Conservation (phyloP, 2,888 invertebrate species). For the Heteromurus nitidus region DNA sequence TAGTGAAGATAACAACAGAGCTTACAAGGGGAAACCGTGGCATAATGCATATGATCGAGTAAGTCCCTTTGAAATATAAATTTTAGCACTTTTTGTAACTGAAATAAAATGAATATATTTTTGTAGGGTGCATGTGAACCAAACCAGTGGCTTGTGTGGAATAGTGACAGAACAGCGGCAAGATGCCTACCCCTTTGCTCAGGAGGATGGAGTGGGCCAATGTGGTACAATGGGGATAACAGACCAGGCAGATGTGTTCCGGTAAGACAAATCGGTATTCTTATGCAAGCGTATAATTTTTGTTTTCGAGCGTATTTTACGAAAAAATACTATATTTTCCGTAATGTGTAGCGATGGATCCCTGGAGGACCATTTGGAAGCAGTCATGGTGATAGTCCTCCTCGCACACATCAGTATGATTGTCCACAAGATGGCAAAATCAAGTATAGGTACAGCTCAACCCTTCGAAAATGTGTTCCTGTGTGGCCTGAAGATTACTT, state of each 20-base stretch:
- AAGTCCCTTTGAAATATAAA: background rate
- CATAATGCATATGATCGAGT: background rate
- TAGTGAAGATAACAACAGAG: too few species aligned
- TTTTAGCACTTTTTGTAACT: background rate
- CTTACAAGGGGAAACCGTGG: too few species aligned
- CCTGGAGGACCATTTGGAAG: too few species aligned
- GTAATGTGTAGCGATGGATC: background rate
- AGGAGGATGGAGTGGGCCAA: background rate
- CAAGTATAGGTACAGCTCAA: background rate
- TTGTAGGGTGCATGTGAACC: background rate
- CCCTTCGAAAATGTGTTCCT: background rate
- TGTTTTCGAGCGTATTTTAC: background rate
- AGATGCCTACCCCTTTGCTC: background rate
- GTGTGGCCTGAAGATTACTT: constrained; percentile 10
- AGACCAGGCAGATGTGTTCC: background rate
- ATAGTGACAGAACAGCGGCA: background rate
- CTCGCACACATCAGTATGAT: background rate
- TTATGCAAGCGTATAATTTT: background rate
- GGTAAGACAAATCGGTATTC: background rate
- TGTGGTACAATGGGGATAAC: constrained; percentile 10
- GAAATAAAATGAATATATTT: background rate
- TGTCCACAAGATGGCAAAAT: background rate
- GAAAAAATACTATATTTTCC: background rate
- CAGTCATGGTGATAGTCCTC: background rate
- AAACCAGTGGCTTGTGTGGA: background rate